These are phyloP conservation scores for Julus scanicus DNA, from an alignment of 2,888 invertebrate species.

Conservation along the genomic window DNA sequence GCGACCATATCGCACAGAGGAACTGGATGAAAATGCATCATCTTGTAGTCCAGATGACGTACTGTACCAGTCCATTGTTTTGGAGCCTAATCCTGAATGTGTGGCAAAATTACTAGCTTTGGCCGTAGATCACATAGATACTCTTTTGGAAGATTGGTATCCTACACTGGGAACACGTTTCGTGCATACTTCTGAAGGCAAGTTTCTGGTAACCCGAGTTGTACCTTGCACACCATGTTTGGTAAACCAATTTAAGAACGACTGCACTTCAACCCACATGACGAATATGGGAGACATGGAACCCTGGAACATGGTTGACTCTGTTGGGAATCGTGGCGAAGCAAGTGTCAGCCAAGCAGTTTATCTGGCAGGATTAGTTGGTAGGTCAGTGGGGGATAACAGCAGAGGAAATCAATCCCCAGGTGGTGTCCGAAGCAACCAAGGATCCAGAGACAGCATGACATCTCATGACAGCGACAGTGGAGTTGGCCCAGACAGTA, in stretches of 20 bases:
- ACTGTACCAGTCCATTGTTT: constrained; percentile 69
- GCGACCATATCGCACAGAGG: constrained; percentile 63
- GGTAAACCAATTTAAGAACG: constrained; percentile 63
- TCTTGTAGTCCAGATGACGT: constrained; percentile 63
- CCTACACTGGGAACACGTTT: constrained; percentile 96
- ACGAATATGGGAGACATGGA: constrained; percentile 58
- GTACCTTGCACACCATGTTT: constrained; percentile 93
- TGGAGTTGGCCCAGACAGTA: constrained; percentile 84
- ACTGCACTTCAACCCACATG: constrained; percentile 75
- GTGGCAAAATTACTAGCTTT: constrained; percentile 85
- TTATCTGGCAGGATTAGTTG: constrained; percentile 30
- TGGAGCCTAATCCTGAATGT: constrained; percentile 83
- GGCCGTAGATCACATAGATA: constrained; percentile 94
- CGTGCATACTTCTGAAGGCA: constrained; percentile 96
- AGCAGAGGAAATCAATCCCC: constrained; percentile 53
- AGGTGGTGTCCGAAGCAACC: constrained; percentile 59
- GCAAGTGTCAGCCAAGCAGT: constrained; percentile 58
- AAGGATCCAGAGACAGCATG: constrained; percentile 62
- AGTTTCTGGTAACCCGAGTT: constrained; percentile 90
- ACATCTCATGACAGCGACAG: constrained; percentile 82
- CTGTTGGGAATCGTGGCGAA: constrained; percentile 57
- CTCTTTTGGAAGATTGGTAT: constrained; percentile 98
- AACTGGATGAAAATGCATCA: constrained; percentile 57
- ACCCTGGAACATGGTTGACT: constrained; percentile 60
- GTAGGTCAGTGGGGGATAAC: constrained; percentile 19